Evolutionary conservation across 2,888 invertebrate species (phyloP).

Genomic region (Margaritifera margaritifera): DNA sequence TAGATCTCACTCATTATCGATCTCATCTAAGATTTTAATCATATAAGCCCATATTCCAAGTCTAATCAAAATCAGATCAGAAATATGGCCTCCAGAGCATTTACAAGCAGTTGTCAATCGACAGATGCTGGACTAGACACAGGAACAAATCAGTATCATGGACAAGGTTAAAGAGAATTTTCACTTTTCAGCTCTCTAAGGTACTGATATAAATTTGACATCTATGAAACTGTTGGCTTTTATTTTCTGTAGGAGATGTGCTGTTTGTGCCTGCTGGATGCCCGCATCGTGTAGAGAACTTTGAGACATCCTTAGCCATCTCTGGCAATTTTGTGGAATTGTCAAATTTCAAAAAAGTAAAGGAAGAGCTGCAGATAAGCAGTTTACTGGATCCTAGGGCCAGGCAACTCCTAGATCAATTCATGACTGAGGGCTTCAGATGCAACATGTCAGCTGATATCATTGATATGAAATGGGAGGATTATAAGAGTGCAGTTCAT

Average conservation of each 20-base stretch:
- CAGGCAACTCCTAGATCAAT: conserved; percentile 47
- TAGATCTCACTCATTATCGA: too few species aligned
- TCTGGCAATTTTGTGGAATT: conserved; percentile 68
- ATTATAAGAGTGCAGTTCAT: conserved; percentile 40
- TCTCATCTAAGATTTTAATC: too few species aligned
- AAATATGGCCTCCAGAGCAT: too few species aligned
- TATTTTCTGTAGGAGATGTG: conserved; percentile 57
- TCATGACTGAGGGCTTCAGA: conserved; percentile 36
- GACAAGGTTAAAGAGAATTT: too few species aligned
- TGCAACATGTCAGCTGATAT: conserved; percentile 32
- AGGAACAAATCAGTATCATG: too few species aligned
- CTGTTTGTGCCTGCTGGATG: conserved; percentile 68
- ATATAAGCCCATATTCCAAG: too few species aligned
- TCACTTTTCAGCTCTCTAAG: neutral
- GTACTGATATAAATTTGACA: neutral
- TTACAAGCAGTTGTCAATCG: too few species aligned
- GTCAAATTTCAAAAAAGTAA: conserved; percentile 56
- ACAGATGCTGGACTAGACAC: too few species aligned
- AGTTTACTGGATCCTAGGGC: conserved; percentile 57
- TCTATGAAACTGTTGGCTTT: neutral
- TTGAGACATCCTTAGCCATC: conserved; percentile 63
- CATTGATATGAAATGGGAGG: conserved; percentile 38
- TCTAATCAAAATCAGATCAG: too few species aligned
- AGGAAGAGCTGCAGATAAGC: conserved; percentile 55
- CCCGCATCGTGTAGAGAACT: conserved; percentile 66